Base-by-base conservation (phyloP, 1,140 invertebrate species). In the Pogonomyrmex barbatus region DNA sequence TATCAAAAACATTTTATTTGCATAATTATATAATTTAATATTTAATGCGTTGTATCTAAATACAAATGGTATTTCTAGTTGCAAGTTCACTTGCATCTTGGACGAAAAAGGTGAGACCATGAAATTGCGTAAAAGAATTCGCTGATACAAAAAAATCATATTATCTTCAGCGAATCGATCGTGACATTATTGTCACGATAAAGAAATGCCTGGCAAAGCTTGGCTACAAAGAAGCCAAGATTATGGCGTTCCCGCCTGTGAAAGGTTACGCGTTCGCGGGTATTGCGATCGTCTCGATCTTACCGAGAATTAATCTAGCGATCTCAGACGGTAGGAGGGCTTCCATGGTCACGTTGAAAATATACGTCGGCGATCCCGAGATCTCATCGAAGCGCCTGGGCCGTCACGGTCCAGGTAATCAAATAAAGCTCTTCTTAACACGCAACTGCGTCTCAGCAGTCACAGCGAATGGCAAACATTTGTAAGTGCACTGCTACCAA, bases 281-380 rank as follows among this genome's bases (percentile, higher is more conserved):
- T 42, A 24, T 39, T 17, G 2, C 1, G 6, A 77, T 14, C 14
- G 6, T 45, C 2, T 24, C n/a, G 60, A 60, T 89, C 92, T 93
- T 81, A 95, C 95, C 95, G n/a, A 94, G 91, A 33, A 95, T 94
- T 30, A 95, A 82, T 91, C 95, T 91, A n/a, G 95, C 94, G 68
- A 95, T 93, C 91, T 95, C 95, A 1, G 94, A 95, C 0, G 95
- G 95, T 65, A 95, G 87, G 47, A 95, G 81, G 12, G 92, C 81
- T 84, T 95, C 94, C 95, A 95, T 95, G 58, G 4, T 88, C 33
- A 5, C 50, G 47, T 54, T 10, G 10, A 54, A 24, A 24, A 8
- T 79, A 14, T 33, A 24, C 8, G 1, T 33, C 10, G 24, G 24
- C 36, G 58, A 58, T 36, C 36, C 4, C 0, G 14, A 9, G 50